Base-by-base conservation (phyloP, 2,888 invertebrate species). In the Ophioninae sp. region DNA sequence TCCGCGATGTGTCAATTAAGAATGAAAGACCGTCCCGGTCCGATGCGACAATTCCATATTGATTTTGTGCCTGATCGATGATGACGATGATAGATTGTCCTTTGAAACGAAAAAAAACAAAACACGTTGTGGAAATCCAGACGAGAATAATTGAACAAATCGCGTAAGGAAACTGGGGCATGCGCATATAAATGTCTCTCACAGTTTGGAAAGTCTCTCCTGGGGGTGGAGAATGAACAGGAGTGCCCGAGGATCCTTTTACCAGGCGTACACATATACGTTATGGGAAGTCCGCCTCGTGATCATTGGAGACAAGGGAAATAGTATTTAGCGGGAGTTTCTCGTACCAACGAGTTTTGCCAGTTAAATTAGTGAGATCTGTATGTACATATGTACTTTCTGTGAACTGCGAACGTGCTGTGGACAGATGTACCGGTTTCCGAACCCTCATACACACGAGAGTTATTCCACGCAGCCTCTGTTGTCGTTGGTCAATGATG, bases 281-380 rank as follows among this genome's bases (percentile, higher is more conserved):
- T 69, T 64, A 72, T 79, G 23, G 58, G 72, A 78, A 79, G 41
- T 67, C 37, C 58, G 37, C 44, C 68, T 74, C 67, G 74, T 67
- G 78, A 78, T 84, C 61, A 84, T 81, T 64, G 78, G 81, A 75
- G 80, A 75, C 67, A 68, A 68, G 56, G 39, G 79, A 80, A 79
- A 80, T 77, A 58, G 76, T 77, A 80, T 83, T 83, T 77, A 80
- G 73, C 69, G 17, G 23, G 37, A 80, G 78, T 81, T 81, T 79
- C 78, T 79, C 71, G 71, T 75, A 75, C 71, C 58, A 59, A 10
- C 72, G 67, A 65, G 64, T 23, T 56, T 58, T 65, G 77, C 20
- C 75, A 59, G 69, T 79, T 39, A 72, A 84, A 84, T 84, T 81
- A 84, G 75, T 69, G 65, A 61, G 72, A 73, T 68, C 37, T 67